A percentile compares a stretch with the other conserved stretches of the same genome.
phyloP scores from a whole-genome alignment of 2,888 invertebrate species.

The Lycaena phlaeas region DNA sequence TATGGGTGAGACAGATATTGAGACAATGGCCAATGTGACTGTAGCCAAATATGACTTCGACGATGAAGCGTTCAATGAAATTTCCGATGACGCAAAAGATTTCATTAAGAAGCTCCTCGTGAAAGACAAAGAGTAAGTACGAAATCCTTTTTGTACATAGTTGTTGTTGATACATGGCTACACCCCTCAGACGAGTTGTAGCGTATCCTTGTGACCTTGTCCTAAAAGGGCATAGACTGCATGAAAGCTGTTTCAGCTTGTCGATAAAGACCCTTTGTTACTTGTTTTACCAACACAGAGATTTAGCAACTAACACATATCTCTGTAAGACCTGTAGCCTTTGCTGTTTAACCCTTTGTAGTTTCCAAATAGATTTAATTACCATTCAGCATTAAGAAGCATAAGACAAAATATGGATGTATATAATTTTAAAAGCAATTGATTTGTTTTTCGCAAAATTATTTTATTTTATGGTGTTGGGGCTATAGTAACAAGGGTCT shows the following conservation, averaged over 20 bases:
- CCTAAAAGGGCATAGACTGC: conserved; percentile 4
- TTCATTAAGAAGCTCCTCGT: conserved; percentile 93
- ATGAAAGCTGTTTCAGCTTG: conserved; percentile 39
- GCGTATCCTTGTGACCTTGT: background rate
- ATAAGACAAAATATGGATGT: background rate
- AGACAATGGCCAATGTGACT: conserved; percentile 99
- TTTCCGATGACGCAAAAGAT: conserved; percentile 95
- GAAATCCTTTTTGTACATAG: background rate
- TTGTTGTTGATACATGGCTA: conserved; percentile 5
- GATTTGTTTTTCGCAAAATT: conserved; percentile 12
- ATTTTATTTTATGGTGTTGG: conserved; percentile 48
- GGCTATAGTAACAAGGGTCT: conserved; percentile 69
- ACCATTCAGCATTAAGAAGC: background rate
- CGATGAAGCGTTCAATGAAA: conserved; percentile 95
- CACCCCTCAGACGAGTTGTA: conserved; percentile 9
- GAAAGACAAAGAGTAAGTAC: conserved; percentile 93
- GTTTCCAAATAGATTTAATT: background rate
- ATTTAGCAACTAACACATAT: background rate
- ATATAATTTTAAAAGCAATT: background rate
- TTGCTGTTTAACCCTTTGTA: background rate
- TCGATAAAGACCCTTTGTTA: conserved; percentile 68
- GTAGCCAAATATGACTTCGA: conserved; percentile 98
- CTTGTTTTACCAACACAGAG: conserved; percentile 51
- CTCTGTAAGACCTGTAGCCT: background rate
- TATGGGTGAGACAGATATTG: conserved; percentile 97